Conservation (phyloP, 2,797 vertebrate species). For the Paedocypris micromegethes region DNA sequence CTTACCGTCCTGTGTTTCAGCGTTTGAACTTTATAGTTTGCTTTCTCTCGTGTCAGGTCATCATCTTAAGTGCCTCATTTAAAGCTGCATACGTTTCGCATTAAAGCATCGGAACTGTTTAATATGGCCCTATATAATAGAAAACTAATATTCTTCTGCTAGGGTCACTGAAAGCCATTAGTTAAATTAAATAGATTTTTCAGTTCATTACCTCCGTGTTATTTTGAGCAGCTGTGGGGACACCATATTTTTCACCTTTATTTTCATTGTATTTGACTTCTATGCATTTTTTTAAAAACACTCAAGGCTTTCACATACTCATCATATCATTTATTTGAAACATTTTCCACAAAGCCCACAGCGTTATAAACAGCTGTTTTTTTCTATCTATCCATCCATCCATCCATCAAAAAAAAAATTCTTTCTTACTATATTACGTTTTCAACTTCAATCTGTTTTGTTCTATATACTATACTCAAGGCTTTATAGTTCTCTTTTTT, state of each 20-base stretch:
- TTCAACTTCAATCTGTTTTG: too few relatives aligned
- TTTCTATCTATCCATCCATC: too few relatives aligned
- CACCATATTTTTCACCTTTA: too few relatives aligned
- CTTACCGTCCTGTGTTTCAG: constrained; percentile 49
- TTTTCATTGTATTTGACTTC: too few relatives aligned
- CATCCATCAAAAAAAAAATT: too few relatives aligned
- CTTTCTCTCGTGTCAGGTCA: constrained; percentile 42
- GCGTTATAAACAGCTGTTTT: too few relatives aligned
- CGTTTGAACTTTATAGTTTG: constrained; percentile 55
- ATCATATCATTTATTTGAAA: too few relatives aligned
- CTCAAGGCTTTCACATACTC: too few relatives aligned
- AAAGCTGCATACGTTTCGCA: constrained; percentile 25
- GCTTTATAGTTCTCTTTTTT: not conserved
- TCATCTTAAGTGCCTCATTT: constrained; percentile 60
- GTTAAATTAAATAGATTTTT: constrained; percentile 62
- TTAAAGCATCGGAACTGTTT: constrained; percentile 44
- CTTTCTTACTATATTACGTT: too few relatives aligned
- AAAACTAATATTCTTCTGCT: constrained; percentile 54
- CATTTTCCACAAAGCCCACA: too few relatives aligned
- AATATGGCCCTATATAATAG: constrained; percentile 60
- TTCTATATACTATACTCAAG: too few relatives aligned
- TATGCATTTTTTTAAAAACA: too few relatives aligned
- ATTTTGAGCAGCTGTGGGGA: constrained; percentile 45
- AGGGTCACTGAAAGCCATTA: constrained; percentile 64
- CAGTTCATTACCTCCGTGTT: constrained; percentile 63